Evolutionary conservation across 2,797 vertebrate genomes (phyloP).

Genomic region (Hybognathus amarus): DNA sequence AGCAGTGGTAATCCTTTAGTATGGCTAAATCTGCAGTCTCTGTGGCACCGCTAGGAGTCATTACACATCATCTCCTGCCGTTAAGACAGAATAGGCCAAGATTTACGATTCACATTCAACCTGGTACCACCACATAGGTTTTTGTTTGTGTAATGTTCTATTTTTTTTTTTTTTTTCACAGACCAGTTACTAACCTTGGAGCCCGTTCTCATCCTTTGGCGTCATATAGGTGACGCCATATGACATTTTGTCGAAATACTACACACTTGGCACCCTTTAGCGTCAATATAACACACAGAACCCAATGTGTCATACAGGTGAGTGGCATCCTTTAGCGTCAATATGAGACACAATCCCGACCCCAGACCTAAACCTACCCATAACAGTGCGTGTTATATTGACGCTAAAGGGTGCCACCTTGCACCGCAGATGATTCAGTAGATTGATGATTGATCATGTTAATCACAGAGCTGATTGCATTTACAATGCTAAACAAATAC

Average conservation of each 20-base stretch:
- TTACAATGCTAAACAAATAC: constrained; percentile 1
- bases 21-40: constrained; percentile 54
- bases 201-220: too few relatives aligned
- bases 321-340: too few relatives aligned
- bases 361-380: too few relatives aligned
- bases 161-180: neutral
- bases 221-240: too few relatives aligned
- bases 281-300: too few relatives aligned
- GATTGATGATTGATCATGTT: neutral
- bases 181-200: neutral
- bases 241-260: too few relatives aligned
- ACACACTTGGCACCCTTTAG: too few relatives aligned
- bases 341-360: too few relatives aligned
- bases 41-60: constrained; percentile 44
- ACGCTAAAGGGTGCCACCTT: too few relatives aligned
- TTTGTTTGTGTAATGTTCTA: neutral
- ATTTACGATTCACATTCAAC: neutral
- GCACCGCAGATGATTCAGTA: neutral
- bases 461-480: neutral
- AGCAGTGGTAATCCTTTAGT: constrained; percentile 55
- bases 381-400: too few relatives aligned
- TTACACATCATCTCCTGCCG: constrained; percentile 24
- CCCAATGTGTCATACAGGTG: too few relatives aligned
- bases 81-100: neutral
- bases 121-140: neutral